Evolutionary conservation across 2,113 vertebrate species (phyloP).

Genomic region (Desmodus rotundus): DNA sequence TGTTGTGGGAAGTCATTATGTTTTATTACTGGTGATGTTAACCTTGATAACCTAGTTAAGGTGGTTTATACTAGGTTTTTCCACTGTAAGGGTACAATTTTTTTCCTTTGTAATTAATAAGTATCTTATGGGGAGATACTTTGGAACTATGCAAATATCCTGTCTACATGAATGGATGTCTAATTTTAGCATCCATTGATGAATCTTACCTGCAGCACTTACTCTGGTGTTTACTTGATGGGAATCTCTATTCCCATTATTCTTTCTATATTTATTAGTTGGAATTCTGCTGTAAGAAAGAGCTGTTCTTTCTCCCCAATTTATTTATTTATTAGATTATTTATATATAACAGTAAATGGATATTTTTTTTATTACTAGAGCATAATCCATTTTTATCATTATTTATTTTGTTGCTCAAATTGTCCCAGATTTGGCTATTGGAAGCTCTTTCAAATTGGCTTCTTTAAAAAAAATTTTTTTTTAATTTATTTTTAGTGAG

Average conservation of each 20-base stretch:
- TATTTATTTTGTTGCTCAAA: background rate
- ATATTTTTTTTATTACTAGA: constrained; percentile 4
- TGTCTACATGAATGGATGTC: background rate
- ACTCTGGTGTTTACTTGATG: background rate
- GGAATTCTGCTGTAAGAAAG: background rate
- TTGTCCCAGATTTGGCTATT: background rate
- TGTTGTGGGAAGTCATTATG: background rate
- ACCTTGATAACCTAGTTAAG: background rate
- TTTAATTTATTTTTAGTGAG: too few relatives aligned
- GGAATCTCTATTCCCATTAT: background rate
- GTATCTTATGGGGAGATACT: background rate
- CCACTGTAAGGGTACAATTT: background rate
- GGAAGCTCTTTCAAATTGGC: background rate
- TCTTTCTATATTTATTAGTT: background rate
- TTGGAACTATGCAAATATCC: background rate
- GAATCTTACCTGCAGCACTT: background rate
- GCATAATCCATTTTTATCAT: background rate
- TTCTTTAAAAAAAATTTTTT: background rate
- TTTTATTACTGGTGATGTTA: background rate
- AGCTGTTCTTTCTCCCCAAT: background rate
- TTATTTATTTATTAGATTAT: background rate
- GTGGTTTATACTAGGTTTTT: background rate
- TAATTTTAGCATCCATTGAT: background rate
- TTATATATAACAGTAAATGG: background rate
- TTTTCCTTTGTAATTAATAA: background rate